These are phyloP conservation scores for Argopecten irradians DNA, from an alignment of 1,140 invertebrate genomes.

Conservation along the genomic window DNA sequence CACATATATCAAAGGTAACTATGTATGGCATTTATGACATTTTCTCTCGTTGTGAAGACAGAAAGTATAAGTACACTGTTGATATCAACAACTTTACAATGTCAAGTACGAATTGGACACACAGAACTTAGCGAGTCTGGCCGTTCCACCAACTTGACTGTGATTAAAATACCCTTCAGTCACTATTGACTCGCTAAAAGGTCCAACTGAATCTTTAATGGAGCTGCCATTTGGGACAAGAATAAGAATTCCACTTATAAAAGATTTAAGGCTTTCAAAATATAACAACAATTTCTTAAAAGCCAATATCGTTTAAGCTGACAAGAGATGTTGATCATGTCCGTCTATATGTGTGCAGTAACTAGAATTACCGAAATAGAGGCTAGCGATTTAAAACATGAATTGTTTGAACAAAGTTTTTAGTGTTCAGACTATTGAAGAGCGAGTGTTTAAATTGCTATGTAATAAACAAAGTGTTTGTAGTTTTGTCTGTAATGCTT, in stretches of 20 bases:
- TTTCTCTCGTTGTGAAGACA: neutral
- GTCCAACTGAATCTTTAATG: neutral
- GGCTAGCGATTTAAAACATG: neutral
- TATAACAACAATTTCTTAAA: neutral
- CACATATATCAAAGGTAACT: neutral
- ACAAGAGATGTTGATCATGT: too few species aligned
- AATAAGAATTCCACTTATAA: neutral
- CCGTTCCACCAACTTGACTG: neutral
- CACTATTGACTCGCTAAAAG: neutral
- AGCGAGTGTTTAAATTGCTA: neutral
- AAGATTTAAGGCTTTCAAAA: neutral
- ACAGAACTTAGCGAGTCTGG: neutral
- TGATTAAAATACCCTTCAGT: neutral
- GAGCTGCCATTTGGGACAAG: neutral
- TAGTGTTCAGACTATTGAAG: neutral
- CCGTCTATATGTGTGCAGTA: neutral
- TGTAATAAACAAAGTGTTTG: neutral
- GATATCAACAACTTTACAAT: neutral
- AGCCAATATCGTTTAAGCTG: too few species aligned
- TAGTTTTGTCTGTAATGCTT: neutral
- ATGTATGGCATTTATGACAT: neutral
- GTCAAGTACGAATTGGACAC: neutral
- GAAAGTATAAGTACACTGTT: neutral
- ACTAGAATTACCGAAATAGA: neutral
- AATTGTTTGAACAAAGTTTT: slow-evolving; percentile 22